Evolutionary conservation across 2,113 vertebrate genomes (phyloP).

Genomic region (Phodopus roborovskii): DNA sequence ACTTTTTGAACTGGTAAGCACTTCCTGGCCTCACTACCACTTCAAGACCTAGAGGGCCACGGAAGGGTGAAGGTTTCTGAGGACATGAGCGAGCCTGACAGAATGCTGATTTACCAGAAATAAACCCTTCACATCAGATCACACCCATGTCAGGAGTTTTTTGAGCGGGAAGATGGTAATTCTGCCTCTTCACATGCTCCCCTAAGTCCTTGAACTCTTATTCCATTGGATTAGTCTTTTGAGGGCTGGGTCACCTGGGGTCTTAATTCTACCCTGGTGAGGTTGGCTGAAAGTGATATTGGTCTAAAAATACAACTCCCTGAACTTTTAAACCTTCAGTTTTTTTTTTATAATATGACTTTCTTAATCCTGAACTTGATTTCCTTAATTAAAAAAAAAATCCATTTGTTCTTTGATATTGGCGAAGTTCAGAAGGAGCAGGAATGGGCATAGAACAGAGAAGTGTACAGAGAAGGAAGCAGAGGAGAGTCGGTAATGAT

Average conservation of each 20-base stretch:
- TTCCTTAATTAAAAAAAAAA: slow-evolving; percentile 54
- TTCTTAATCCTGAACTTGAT: slow-evolving; percentile 67
- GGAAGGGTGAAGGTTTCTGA: slow-evolving; percentile 49
- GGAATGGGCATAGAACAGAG: not conserved
- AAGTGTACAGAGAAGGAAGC: slow-evolving; percentile 13
- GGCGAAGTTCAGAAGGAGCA: slow-evolving; percentile 60
- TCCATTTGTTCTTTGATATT: slow-evolving; percentile 65
- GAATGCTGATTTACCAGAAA: slow-evolving; percentile 63
- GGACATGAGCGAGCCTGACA: slow-evolving; percentile 67
- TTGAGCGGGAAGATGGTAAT: slow-evolving; percentile 71
- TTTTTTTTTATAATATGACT: slow-evolving; percentile 66
- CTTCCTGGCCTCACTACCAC: slow-evolving; percentile 37
- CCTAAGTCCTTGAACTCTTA: slow-evolving; percentile 75
- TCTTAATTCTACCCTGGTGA: slow-evolving; percentile 68
- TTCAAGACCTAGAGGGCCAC: not conserved
- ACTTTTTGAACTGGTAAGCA: slow-evolving; percentile 57
- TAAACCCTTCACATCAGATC: slow-evolving; percentile 74
- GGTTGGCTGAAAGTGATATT: slow-evolving; percentile 48
- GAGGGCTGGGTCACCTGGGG: slow-evolving; percentile 70
- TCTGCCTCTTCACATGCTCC: slow-evolving; percentile 66
- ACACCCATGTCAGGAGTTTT: slow-evolving; percentile 70
- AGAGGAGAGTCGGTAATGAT: not conserved
- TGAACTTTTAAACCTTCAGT: slow-evolving; percentile 77
- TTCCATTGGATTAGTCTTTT: slow-evolving; percentile 65
- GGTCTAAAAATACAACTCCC: slow-evolving; percentile 77